Base-by-base conservation (phyloP, 2,888 invertebrate genomes). In the Taphrorychus bicolor region DNA sequence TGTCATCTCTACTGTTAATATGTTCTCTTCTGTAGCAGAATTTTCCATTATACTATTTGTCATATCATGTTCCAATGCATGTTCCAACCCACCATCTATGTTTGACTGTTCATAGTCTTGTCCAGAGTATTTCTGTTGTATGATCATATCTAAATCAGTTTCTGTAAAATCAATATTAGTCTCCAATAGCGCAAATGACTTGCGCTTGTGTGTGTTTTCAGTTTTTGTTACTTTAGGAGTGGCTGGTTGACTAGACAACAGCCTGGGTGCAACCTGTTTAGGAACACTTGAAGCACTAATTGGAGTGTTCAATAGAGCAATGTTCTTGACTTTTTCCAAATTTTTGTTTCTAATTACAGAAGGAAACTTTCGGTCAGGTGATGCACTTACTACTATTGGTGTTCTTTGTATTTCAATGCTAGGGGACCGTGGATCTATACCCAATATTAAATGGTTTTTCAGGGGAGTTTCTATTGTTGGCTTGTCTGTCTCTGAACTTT, bases 161-260 rank as follows among this genome's bases (percentile, higher is more conserved):
- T 87, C 87, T 24, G 85, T 77, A 81, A 82, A 88, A 73, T 88
- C 88, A 80, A 88, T 85, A 78, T 88, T 87, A 17, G 88, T 88
- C 81, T 88, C 88, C 69, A 88, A 78, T 40, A 88, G 78, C 19
- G 81, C 81, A 48, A 84, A 82, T 68, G 84, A 84, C 48, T 80
- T 79, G 63, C 77, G 73, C 69, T 77, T 82, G 76, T 78, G 48
- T 77, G 80, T 56, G 75, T 77, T 32, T 75, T 77, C 40, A 77
- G 80, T 58, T 80, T 81, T 75, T 40, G 53, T 49, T 4, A 42
- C 22, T 64, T 73, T 80, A 77, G 59, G 65, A 17, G 74, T 68
- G 22, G 78, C 72, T n/a, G 79, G 78, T 56, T 75, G 79, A 68
- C 79, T 81, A 48, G 77, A 77, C 17, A 81, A 70, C 49, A 82